Evolutionary conservation across 1,140 invertebrate species (phyloP).

Genomic region (Thaumetopoea pityocampa): DNA sequence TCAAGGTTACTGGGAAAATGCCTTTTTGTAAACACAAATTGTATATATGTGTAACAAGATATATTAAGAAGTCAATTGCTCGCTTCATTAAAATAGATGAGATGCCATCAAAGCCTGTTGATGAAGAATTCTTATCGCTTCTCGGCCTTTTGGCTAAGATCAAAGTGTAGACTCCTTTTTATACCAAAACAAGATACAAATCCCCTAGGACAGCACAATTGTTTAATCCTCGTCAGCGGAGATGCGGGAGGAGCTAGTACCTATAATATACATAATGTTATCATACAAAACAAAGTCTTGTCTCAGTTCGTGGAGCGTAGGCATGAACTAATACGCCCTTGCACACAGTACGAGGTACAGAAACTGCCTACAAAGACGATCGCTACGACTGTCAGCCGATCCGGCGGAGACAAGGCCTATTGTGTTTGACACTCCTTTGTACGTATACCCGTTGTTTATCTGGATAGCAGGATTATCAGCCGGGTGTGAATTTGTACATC

Average conservation of each 20-base stretch:
- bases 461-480: conserved; percentile 12
- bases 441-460: conserved; percentile 19
- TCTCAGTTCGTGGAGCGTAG: no score
- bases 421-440: conserved; percentile 30
- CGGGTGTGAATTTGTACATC: conserved; percentile 11
- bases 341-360: conserved; percentile 21
- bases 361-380: conserved; percentile 31
- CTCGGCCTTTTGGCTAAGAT: no score
- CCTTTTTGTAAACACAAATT: conserved; percentile 8
- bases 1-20: conserved; percentile 7
- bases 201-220: no score
- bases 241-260: no score
- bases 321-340: conserved; percentile 31
- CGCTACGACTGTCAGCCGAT: conserved; percentile 19
- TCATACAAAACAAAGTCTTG: no score
- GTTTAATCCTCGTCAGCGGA: no score
- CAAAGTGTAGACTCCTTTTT: no score
- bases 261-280: no score
- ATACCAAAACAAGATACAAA: no score
- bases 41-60: conserved; percentile 6
- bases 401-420: conserved; percentile 24
- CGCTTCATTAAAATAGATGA: conserved; percentile 8
- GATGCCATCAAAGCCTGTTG: conserved; percentile 16
- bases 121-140: conserved; percentile 2
- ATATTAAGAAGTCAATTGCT: background rate